Evolutionary conservation across 2,888 invertebrate genomes (phyloP), one percentile per base, ranked within the genome.

Genomic region (Oeneis ivallda): DNA sequence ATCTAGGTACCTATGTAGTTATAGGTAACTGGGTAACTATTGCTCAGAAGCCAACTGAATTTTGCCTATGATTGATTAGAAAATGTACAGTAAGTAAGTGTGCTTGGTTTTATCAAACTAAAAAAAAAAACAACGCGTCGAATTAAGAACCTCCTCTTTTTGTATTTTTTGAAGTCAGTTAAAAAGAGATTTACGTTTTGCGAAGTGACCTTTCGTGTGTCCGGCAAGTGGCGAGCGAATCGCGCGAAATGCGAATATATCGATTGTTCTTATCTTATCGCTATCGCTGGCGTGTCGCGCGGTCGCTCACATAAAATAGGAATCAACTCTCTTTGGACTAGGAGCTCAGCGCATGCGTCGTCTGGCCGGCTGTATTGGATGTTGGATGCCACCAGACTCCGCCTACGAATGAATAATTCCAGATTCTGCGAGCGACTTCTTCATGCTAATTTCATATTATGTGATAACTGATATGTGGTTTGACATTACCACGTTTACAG

Each of bases 191-290:
- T 53, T 66, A 65, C 54, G 66, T 65, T 74, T 74, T 64, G 72
- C 73, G 59, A 62, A 64, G 64, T 84, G 89, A 90, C 90, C 91
- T 91, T 89, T 90, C 86, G 87, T 87, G 88, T 86, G 82, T 77
- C 79, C 75, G 73, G 78, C 78, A 82, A 66, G 80, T 79, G 74
- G 79, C 78, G 83, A 67, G 80, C 79, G 81, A 84, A 87, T 89
- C 87, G 90, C 87, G 90, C 91, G 9, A 45, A 60, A 39, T 26
- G 39, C 39, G 86, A 91, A 91, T 85, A 82, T 91, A 79, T 81
- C 73, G 81, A 81, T 81, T 80, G 72, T 72, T 70, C 77, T 80
- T 80, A 80, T 80, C 79, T 79, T 75, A 79, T 78, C 78, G 76
- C 67, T 73, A 76, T 76, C 76, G 76, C 68, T 74, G 82, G 84